A percentile compares a stretch with the other conserved stretches of the same genome.
Conservation (phyloP, 2,888 invertebrate genomes). For the Aquatica leii region DNA sequence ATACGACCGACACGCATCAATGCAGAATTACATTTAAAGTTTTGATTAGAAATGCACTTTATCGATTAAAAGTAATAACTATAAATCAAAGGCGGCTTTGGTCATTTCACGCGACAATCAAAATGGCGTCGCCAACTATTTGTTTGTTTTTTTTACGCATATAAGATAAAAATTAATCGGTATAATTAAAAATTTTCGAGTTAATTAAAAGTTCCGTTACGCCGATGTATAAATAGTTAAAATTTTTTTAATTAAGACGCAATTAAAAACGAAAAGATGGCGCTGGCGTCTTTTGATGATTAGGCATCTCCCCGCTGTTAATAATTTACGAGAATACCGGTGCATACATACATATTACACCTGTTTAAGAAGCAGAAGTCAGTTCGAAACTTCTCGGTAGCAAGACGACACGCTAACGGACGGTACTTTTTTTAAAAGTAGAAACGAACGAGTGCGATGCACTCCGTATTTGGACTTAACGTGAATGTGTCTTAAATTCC, state of each 20-base stretch:
- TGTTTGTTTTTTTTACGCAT: too few species aligned
- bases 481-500: not conserved
- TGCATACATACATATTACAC: conserved; percentile 4
- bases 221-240: too few species aligned
- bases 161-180: too few species aligned
- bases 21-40: too few species aligned
- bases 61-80: too few species aligned
- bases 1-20: too few species aligned
- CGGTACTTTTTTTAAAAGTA: not conserved
- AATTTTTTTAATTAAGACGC: not conserved
- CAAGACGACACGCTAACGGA: conserved; percentile 14
- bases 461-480: not conserved
- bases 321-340: conserved; percentile 7
- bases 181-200: too few species aligned
- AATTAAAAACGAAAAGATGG: not conserved
- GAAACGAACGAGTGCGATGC: not conserved
- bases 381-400: conserved; percentile 27
- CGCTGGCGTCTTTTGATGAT: not conserved
- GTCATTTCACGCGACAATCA: too few species aligned
- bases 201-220: too few species aligned
- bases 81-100: too few species aligned
- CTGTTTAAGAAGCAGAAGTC: conserved; percentile 16
- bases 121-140: too few species aligned
- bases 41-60: too few species aligned
- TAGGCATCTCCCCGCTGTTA: not conserved